Evolutionary conservation across 1,140 invertebrate species (phyloP).

Genomic region (Acromyrmex echinatior): DNA sequence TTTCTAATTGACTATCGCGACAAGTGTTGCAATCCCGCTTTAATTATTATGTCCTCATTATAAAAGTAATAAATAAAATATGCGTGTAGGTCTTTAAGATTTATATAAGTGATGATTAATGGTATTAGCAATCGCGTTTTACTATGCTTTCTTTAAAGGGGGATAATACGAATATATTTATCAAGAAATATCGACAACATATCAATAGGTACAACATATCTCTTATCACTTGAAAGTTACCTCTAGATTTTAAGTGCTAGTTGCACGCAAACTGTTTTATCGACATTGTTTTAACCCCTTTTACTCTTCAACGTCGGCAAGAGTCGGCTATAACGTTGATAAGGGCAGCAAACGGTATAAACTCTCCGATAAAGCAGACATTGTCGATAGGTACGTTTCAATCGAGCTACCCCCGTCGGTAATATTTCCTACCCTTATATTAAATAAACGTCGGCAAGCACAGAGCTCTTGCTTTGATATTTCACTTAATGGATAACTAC

Average conservation of each 20-base stretch:
- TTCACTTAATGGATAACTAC: not conserved
- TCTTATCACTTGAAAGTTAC: not conserved
- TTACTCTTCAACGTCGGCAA: not conserved
- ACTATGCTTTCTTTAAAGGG: not conserved
- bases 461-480: not conserved
- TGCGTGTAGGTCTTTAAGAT: not conserved
- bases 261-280: conserved; percentile 22
- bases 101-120: not conserved
- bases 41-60: too few species aligned
- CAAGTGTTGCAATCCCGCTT: too few species aligned
- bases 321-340: not conserved
- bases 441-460: conserved; percentile 23
- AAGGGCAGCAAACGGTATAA: not conserved
- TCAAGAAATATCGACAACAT: not conserved
- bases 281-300: conserved; percentile 9
- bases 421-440: conserved; percentile 41
- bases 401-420: conserved; percentile 1
- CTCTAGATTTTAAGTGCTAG: not conserved
- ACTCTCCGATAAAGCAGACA: conserved; percentile 3
- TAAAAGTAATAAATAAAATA: not conserved
- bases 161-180: not conserved
- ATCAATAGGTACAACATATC: not conserved
- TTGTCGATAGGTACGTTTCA: not conserved
- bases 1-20: too few species aligned
- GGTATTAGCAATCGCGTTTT: not conserved